Evolutionary conservation across 2,113 vertebrate species (phyloP).

Genomic region (Aegithalos caudatus): DNA sequence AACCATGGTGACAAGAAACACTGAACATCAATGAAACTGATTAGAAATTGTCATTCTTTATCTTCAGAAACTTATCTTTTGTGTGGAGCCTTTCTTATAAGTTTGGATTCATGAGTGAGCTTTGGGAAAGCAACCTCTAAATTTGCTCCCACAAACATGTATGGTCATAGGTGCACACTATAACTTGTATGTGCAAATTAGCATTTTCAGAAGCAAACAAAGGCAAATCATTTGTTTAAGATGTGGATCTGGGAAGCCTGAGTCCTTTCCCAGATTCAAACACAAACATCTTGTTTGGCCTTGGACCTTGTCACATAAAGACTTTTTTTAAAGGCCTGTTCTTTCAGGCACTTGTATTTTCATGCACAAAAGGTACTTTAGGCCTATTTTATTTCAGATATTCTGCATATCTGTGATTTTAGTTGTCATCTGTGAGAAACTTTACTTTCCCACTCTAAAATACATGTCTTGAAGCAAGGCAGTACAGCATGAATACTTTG

Average conservation of each 20-base stretch:
- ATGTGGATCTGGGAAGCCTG: not conserved
- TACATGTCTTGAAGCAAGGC: not conserved
- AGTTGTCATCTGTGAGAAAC: not conserved
- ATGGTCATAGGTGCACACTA: not conserved
- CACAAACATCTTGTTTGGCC: constrained; percentile 20
- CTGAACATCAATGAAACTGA: constrained; percentile 44
- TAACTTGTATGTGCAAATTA: not conserved
- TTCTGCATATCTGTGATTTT: not conserved
- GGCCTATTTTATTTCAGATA: not conserved
- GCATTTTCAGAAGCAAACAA: constrained; percentile 36
- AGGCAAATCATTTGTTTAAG: not conserved
- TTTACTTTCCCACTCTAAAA: not conserved
- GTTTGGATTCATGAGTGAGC: not conserved
- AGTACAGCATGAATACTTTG: not conserved
- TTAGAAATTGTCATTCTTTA: constrained; percentile 38
- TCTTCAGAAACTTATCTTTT: not conserved
- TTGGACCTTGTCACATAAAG: constrained; percentile 16
- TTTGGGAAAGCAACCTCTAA: not conserved
- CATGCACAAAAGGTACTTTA: not conserved
- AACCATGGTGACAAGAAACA: not conserved
- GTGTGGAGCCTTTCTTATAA: not conserved
- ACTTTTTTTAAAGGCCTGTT: not conserved
- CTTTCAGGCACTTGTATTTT: not conserved
- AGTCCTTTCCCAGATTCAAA: constrained; percentile 18
- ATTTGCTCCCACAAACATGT: not conserved